Base-by-base conservation (phyloP, 2,888 invertebrate species). In the Acholoe squamosa region DNA sequence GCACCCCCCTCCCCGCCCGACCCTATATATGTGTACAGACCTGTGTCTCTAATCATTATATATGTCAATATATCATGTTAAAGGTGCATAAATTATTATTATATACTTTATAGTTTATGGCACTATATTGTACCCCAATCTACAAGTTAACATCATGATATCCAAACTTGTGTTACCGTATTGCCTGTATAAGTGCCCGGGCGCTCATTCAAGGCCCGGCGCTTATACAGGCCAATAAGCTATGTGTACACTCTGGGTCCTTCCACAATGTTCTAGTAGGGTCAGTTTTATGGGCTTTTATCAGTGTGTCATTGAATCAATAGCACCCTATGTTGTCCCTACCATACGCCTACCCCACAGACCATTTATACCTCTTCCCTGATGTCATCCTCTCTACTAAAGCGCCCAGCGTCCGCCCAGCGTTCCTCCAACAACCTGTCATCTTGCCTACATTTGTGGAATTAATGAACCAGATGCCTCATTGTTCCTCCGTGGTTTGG, bases 381-480 rank as follows among this genome's bases (percentile, higher is more conserved):
- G 52, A 86, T 86, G 54, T 52, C 86, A 52, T 56, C 52, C 86
- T 86, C 33, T 54, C 5, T 43, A n/a, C 22, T n/a, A 56, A 86
- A 86, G 16, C 25, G 61, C 5, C n/a, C 61, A 5, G n/a, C 5
- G 1, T n/a, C 84, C 86, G 54, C 31, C 28, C 43, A 7, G 51
- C 52, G 22, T 22, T 25, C 84, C 33, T 43, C 80, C 80, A 43
- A 80, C 80, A 33, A 43, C 5, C 80, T 80, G 80, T 43, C 86
- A 86, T 86, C 31, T 54, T 54, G 86, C 52, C 25, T 54, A 54
- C 86, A 86, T 86, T 86, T 86, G 86, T 22, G 16, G 86, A 86
- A 86, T 86, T 86, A 86, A 86, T 86, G 86, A 86, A 86, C 54
- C 86, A 56, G 54, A 86, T 86, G 86, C 52, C 54, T 52, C 86